Percentiles rank a stretch among this genome's conserved stretches.
phyloP scores from a whole-genome alignment of 2,888 invertebrate genomes.

The Vanessa cardui region DNA sequence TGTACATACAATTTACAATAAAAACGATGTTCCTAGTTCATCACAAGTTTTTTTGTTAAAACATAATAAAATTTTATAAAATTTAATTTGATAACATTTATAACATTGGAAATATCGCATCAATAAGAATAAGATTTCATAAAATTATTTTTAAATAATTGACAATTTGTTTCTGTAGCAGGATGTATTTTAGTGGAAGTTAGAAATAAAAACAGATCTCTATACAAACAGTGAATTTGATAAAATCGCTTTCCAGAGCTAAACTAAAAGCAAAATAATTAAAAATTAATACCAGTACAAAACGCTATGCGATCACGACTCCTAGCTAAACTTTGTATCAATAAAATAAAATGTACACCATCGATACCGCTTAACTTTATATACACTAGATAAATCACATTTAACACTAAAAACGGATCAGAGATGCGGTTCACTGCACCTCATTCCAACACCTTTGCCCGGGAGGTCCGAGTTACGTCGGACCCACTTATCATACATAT shows the following conservation, averaged over 20 bases:
- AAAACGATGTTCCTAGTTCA: constrained; percentile 7
- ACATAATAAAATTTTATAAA: constrained; percentile 7
- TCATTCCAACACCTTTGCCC: constrained; percentile 35
- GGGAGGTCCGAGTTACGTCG: constrained; percentile 30
- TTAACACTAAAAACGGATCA: constrained; percentile 54
- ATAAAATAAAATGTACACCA: constrained; percentile 78
- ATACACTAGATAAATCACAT: constrained; percentile 79
- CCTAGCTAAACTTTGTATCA: constrained; percentile 69
- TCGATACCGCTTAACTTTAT: constrained; percentile 72
- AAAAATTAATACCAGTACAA: constrained; percentile 67
- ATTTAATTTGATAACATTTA: constrained; percentile 11
- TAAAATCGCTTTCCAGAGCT: constrained; percentile 45
- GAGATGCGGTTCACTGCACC: constrained; percentile 19
- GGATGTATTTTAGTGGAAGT: not conserved
- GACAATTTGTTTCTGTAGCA: constrained; percentile 27
- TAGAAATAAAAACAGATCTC: constrained; percentile 1
- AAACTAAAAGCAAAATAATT: constrained; percentile 53
- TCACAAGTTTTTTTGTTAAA: constrained; percentile 5
- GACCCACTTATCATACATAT: constrained; percentile 6
- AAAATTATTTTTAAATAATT: constrained; percentile 28
- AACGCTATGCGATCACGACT: constrained; percentile 79
- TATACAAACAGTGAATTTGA: constrained; percentile 30
- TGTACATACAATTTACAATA: constrained; percentile 20
- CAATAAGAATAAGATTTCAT: constrained; percentile 10
- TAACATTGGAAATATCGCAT: constrained; percentile 1